Evolutionary conservation across 2,113 vertebrate species (phyloP), one percentile per base, ranked within the genome.

Genomic region (Xenopus borealis): DNA sequence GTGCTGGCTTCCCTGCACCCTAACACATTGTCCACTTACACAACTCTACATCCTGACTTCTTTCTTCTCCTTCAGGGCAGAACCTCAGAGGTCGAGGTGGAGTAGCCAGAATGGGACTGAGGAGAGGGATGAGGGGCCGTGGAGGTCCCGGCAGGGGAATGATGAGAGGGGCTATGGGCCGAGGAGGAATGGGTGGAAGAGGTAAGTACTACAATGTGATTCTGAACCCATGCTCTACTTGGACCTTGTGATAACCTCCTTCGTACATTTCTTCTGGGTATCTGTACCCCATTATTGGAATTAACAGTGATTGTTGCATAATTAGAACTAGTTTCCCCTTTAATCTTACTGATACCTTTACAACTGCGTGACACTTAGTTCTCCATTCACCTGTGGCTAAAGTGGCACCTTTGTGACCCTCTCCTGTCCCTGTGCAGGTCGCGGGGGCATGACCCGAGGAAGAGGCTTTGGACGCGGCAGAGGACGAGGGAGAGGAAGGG

Each of bases 401-500:
- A 3, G 33, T 40, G 33, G 47, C 10, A 16, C 0, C 0, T 73
- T 18, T 78, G 27, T 0, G 0, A n/a, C 7, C 3, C 59, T 40
- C 33, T 12, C 64, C 46, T 27, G 23, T 27, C 17, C 69, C 0
- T 67, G 8, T 5, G 7, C 83, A 96, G 96, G 96, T 57, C 95
- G 95, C 0, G 92, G 92, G 6, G 95, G 90, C 72, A 82, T 91
- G 0, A 85, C 94, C 19, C 92, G 95, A 1, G 97, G 95, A 4
- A 91, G 95, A 3, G 91, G 92, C 3, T 96, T 97, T 0, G 86
- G 94, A 1, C 82, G 95, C 0, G 94, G 94, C 0, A 87, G 96
- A 19, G 96, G 96, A 0, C 64, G 94, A 11, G 92, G 93, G 8
- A 84, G 95, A 9, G 97, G 96, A 18, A 83, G 95, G 86, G 94